These are phyloP conservation scores for Eubucco bourcierii DNA, from an alignment of 2,113 vertebrate species.

Conservation along the genomic window DNA sequence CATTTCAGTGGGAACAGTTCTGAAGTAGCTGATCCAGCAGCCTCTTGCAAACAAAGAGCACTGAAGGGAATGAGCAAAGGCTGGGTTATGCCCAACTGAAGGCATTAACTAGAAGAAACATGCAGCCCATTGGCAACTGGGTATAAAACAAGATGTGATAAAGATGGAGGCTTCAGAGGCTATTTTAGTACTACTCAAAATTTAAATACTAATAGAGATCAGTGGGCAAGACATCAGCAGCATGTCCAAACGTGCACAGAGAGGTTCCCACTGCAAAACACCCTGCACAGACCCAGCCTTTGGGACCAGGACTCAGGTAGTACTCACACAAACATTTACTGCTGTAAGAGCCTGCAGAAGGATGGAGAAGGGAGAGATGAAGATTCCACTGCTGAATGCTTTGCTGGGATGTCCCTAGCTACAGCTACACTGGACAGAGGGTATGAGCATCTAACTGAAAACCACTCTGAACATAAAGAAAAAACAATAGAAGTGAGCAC, in stretches of 20 bases:
- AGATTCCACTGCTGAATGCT: background rate
- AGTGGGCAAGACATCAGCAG: background rate
- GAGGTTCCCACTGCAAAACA: background rate
- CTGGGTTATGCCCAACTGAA: background rate
- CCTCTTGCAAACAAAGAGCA: background rate
- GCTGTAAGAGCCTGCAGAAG: background rate
- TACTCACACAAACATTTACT: background rate
- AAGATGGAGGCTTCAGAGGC: background rate
- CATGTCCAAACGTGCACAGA: background rate
- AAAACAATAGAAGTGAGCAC: background rate
- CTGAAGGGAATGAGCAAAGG: background rate
- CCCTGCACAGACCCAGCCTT: background rate
- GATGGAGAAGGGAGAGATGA: background rate
- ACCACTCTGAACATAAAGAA: background rate
- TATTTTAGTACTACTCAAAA: background rate
- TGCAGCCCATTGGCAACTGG: background rate
- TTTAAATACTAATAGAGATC: background rate
- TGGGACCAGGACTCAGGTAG: fast-evolving
- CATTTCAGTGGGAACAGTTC: background rate
- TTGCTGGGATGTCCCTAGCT: background rate
- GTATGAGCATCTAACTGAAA: background rate
- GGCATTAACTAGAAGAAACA: background rate
- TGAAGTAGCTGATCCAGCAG: conserved; percentile 20
- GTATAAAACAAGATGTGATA: background rate
- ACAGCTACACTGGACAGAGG: background rate